Evolutionary conservation across 64 coral and sea anemone species (phyloP).

Genomic region (Pocillopora verrucosa): DNA sequence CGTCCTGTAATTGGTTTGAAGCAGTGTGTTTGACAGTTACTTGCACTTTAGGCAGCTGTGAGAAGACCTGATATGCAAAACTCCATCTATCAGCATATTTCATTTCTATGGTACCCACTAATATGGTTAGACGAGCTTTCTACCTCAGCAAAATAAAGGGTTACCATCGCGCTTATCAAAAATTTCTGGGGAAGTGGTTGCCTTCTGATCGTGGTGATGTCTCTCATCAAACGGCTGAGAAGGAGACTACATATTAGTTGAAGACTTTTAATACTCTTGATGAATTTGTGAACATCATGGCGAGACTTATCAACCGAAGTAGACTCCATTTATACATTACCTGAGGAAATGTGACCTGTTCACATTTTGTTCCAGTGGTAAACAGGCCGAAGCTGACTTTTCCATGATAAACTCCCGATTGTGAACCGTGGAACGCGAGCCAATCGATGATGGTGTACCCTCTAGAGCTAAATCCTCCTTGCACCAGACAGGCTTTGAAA

Average conservation of each 20-base stretch:
- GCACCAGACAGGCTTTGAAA: slow-evolving; percentile 14
- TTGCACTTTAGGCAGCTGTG: background rate
- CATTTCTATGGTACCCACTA: no score
- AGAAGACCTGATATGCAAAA: background rate
- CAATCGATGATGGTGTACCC: slow-evolving; percentile 10
- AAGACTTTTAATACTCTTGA: no score
- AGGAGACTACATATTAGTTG: background rate
- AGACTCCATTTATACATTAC: background rate
- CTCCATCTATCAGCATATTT: background rate
- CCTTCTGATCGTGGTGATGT: no score
- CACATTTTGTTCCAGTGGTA: slow-evolving; percentile 21
- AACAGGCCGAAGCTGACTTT: background rate
- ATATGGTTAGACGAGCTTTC: no score
- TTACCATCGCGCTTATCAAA: no score
- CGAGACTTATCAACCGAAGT: no score
- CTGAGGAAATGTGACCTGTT: background rate
- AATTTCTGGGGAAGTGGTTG: no score
- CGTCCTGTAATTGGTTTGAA: background rate
- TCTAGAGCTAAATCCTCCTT: background rate
- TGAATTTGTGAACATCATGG: no score
- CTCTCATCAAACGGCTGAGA: background rate
- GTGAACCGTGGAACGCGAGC: slow-evolving; percentile 8
- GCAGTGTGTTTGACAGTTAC: slow-evolving; percentile 6
- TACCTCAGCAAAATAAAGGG: no score
- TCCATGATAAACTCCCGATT: slow-evolving; percentile 3